Conservation (phyloP, 1,140 invertebrate genomes). For the Adelges cooleyi region DNA sequence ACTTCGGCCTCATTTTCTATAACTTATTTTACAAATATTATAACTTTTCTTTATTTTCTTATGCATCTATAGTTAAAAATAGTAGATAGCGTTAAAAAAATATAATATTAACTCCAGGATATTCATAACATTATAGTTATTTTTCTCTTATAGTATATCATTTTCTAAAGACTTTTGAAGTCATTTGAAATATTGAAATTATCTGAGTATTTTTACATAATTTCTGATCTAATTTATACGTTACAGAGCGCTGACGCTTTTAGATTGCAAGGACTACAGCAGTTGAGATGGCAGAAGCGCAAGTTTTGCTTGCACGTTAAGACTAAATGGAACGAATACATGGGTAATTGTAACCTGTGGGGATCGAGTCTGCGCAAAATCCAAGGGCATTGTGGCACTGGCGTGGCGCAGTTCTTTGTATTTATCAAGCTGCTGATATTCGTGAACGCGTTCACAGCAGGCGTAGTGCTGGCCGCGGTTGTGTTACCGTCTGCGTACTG, state of each 20-base stretch:
- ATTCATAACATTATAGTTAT: too few relatives aligned
- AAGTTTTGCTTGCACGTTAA: conserved; percentile 55
- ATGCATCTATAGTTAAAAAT: too few relatives aligned
- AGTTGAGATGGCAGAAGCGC: conserved; percentile 60
- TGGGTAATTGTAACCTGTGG: conserved; percentile 61
- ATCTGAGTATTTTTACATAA: too few relatives aligned
- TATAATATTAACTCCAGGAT: too few relatives aligned
- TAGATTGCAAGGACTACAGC: conserved; percentile 61
- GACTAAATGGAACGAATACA: conserved; percentile 46
- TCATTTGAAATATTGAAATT: too few relatives aligned
- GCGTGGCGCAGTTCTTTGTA: conserved; percentile 65
- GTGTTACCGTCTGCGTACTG: conserved; percentile 14
- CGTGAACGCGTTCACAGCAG: conserved; percentile 44
- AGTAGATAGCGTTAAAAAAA: too few relatives aligned
- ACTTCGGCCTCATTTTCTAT: too few relatives aligned
- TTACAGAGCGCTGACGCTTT: conserved; percentile 62
- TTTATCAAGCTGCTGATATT: conserved; percentile 70
- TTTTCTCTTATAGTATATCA: too few relatives aligned
- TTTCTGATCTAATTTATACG: too few relatives aligned
- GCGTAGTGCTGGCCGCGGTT: background rate
- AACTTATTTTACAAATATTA: too few relatives aligned
- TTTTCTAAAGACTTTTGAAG: too few relatives aligned
- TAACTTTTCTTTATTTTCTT: too few relatives aligned
- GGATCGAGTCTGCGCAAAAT: conserved; percentile 55
- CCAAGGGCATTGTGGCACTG: conserved; percentile 68